These are phyloP conservation scores for Andrena cerasifolii DNA, from an alignment of 1,140 invertebrate genomes.

Conservation along the genomic window DNA sequence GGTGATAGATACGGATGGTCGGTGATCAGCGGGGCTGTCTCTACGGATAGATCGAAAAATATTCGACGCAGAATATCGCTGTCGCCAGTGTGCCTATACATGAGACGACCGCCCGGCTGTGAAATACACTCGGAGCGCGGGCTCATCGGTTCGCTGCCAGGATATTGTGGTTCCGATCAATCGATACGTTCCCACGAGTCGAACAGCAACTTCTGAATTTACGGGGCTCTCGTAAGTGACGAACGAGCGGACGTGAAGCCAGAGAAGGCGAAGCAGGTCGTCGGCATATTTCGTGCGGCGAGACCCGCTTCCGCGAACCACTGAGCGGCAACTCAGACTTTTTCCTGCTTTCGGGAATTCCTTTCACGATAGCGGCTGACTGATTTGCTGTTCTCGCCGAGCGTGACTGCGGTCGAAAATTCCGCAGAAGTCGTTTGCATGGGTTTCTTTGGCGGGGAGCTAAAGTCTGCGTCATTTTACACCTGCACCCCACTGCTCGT, in stretches of 20 bases:
- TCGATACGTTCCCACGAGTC: constrained; percentile 12
- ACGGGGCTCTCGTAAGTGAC: background rate
- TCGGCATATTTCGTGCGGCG: background rate
- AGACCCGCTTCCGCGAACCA: background rate
- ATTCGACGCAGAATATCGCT: background rate
- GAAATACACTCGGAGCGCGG: no score
- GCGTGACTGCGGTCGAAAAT: background rate
- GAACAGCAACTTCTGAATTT: constrained; percentile 4
- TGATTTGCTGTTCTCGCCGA: background rate
- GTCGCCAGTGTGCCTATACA: no score
- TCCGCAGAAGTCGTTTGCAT: no score
- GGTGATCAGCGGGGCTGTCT: background rate
- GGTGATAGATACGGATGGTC: background rate
- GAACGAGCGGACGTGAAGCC: background rate
- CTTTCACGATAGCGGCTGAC: background rate
- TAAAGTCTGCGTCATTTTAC: no score
- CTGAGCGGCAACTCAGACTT: no score
- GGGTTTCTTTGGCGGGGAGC: no score
- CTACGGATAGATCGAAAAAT: background rate
- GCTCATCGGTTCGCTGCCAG: background rate
- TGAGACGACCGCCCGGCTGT: no score
- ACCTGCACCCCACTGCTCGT: no score
- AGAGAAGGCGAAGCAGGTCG: background rate
- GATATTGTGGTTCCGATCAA: constrained; percentile 8
- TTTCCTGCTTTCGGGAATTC: no score